These are phyloP conservation scores for Rosalia funebris DNA, from an alignment of 2,888 invertebrate species.

Conservation along the genomic window DNA sequence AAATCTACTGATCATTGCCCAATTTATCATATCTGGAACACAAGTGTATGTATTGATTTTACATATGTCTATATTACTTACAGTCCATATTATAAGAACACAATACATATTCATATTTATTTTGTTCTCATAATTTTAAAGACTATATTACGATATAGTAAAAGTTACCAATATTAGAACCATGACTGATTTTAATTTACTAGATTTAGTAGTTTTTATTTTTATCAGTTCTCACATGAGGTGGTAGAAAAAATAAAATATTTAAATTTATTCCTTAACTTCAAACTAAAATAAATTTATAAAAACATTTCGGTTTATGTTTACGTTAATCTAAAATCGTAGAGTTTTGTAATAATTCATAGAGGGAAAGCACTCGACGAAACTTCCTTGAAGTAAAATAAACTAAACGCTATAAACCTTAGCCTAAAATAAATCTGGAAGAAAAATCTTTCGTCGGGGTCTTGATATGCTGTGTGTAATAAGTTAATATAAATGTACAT, in stretches of 20 bases:
- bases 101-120: too few species aligned
- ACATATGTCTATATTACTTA: too few species aligned
- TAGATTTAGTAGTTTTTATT: too few species aligned
- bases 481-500: slow-evolving; percentile 45
- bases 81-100: too few species aligned
- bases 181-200: too few species aligned
- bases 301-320: not conserved
- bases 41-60: too few species aligned
- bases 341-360: not conserved
- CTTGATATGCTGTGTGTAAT: slow-evolving; percentile 38
- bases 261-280: too few species aligned
- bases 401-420: slow-evolving; percentile 1
- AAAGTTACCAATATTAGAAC: too few species aligned
- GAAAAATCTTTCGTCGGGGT: slow-evolving; percentile 35
- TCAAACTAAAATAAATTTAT: not conserved
- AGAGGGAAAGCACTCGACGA: not conserved
- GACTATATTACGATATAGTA: too few species aligned
- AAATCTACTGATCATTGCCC: too few species aligned
- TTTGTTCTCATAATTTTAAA: too few species aligned
- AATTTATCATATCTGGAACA: too few species aligned
- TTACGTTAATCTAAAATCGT: not conserved
- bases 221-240: not conserved
- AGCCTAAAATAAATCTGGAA: slow-evolving; percentile 31
- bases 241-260: not conserved
- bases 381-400: slow-evolving; percentile 1